Evolutionary conservation across 2,888 invertebrate species (phyloP).

Genomic region (Ptycholaimellus sp.): DNA sequence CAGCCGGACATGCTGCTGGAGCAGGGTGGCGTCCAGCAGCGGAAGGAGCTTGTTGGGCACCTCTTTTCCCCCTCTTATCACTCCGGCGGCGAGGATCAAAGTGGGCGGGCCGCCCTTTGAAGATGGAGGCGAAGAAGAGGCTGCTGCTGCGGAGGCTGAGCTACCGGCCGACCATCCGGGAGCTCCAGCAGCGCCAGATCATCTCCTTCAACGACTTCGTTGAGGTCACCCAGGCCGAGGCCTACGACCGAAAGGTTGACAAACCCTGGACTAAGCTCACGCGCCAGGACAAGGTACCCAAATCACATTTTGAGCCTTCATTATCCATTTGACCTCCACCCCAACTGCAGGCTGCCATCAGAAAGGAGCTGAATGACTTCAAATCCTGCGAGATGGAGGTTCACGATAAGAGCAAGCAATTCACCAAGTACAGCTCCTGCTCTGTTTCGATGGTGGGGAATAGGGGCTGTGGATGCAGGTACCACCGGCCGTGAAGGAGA

Average conservation of each 20-base stretch:
- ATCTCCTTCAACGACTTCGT: conserved; percentile 98
- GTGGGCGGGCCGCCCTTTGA: conserved; percentile 7
- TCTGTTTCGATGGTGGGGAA: too few relatives aligned
- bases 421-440: conserved; percentile 36
- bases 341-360: conserved; percentile 51
- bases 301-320: background rate
- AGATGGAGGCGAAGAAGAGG: conserved; percentile 66
- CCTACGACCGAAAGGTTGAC: conserved; percentile 89
- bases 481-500: too few relatives aligned
- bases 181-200: conserved; percentile 92
- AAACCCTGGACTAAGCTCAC: conserved; percentile 98
- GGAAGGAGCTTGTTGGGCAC: conserved; percentile 27
- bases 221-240: conserved; percentile 86
- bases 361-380: conserved; percentile 96
- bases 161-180: conserved; percentile 93
- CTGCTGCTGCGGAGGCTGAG: conserved; percentile 82
- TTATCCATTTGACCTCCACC: background rate
- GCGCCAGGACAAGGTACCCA: conserved; percentile 73
- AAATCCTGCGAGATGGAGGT: conserved; percentile 99
- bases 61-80: too few relatives aligned
- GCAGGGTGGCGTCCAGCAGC: background rate
- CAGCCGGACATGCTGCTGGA: conserved; percentile 87
- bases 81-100: too few relatives aligned
- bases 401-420: conserved; percentile 90
- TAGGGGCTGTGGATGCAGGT: too few relatives aligned